Base-by-base conservation (phyloP, 2,113 vertebrate genomes). In the Sylvia atricapilla region DNA sequence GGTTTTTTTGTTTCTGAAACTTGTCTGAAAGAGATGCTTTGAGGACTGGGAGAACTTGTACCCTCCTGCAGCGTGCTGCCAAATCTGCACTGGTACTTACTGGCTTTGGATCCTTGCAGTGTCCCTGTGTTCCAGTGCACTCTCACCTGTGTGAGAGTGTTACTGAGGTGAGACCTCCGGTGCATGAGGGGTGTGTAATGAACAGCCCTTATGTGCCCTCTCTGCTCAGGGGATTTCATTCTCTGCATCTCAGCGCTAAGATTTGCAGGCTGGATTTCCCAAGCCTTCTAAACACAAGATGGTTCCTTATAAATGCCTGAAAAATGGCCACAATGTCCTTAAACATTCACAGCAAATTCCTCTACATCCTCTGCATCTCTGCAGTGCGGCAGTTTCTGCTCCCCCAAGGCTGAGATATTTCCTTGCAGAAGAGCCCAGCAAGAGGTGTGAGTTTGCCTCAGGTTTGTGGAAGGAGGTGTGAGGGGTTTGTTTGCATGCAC, bases 51-150 rank as follows among this genome's bases (percentile, higher is more conserved):
- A 60, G 75, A 56, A 7, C 8, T 37, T 39, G 25, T 18, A 44
- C 24, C 62, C 67, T 41, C 31, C 31, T 64, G 5, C n/a, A 50
- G 37, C 0, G 0, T 37, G 62, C 23, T 56, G 19, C 15, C 52
- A 56, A 27, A 25, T 49, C 58, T 43, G 16, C 44, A 43, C 9
- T 46, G n/a, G 21, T 24, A 27, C 20, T 53, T 56, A 31, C 15
- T 37, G 59, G 53, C 31, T 68, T 63, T 68, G 41, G 33, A 8
- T 79, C 24, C 60, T 35, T 67, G 20, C 39, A 62, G 8, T 8
- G 59, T 22, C 13, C 15, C 35, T n/a, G 39, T 41, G 23, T 24
- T 10, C 20, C 41, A 16, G 31, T n/a, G n/a, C n/a, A n/a, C n/a
- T n/a, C n/a, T n/a, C n/a, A n/a, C n/a, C n/a, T n/a, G 37, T 37